Base-by-base conservation (phyloP, 2,113 vertebrate genomes). In the Paradoxurus hermaphroditus region DNA sequence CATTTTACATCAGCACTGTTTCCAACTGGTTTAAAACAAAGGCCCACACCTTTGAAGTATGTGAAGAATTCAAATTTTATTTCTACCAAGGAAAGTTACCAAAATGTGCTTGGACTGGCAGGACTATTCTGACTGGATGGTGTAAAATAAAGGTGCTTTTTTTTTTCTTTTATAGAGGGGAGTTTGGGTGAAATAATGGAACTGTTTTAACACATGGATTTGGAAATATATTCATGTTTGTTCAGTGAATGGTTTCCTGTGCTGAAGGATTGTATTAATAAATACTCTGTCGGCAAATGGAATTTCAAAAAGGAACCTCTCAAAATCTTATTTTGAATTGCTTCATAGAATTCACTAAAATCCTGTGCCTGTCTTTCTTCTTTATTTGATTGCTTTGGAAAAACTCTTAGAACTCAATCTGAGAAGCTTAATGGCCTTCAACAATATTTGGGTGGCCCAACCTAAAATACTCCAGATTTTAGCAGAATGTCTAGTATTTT, bases 351-450 rank as follows among this genome's bases (percentile, higher is more conserved):
- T 59, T 70, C 68, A 23, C 89, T 86, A 44, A 81, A 95, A 85
- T 96, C 39, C 87, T 90, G 34, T 81, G 53, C 56, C 41, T 89
- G 8, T 16, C 53, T 93, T 86, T 29, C 46, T 91, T 87, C 56
- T 95, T 97, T 81, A 39, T 91, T 73, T 90, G 62, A 92, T 97
- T 94, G 82, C 82, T 93, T 95, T 96, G 41, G 81, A 95, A 89
- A 86, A 92, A 36, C 31, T n/a, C 36, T 97, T 83, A 63, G 46
- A 92, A 94, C 68, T 92, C 46, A 68, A 29, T 73, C n/a, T 91
- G 86, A 97, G 77, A 85, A 44, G 41, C n/a, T 78, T 95, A 39
- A 8, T 86, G 75, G 51, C n/a, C 56, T 93, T 94, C 70, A 63
- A 10, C 1, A 73, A n/a, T 75, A 85, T 36, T 81, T 89, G 67